phyloP scores from a whole-genome alignment of 2,797 vertebrate genomes.

The Protosalanx chinensis region DNA sequence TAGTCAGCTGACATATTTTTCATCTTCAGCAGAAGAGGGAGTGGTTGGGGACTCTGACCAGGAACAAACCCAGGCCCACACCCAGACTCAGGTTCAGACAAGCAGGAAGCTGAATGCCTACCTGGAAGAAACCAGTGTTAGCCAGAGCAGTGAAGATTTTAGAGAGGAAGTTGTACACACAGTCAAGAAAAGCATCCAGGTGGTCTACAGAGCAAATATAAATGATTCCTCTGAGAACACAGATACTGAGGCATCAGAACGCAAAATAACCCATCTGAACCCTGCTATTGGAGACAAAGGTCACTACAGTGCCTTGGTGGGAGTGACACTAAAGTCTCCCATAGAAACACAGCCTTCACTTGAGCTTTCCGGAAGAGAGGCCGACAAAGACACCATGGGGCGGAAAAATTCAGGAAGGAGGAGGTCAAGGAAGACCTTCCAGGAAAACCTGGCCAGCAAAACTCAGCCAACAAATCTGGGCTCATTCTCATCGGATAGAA shows the following conservation, averaged over 20 bases:
- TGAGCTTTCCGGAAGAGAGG: conserved; percentile 28
- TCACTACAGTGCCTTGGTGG: conserved; percentile 40
- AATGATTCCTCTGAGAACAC: conserved; percentile 22
- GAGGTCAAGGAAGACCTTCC: conserved; percentile 51
- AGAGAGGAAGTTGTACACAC: conserved; percentile 50
- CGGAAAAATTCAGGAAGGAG: conserved; percentile 62
- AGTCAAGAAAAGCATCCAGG: conserved; percentile 49
- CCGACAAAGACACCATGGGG: conserved; percentile 58
- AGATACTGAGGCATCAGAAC: conserved; percentile 27
- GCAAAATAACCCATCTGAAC: conserved; percentile 32
- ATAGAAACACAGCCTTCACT: conserved; percentile 28
- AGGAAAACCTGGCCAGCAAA: conserved; percentile 37
- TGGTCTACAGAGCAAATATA: conserved; percentile 40
- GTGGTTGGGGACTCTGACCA: conserved; percentile 48
- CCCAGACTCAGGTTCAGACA: conserved; percentile 38
- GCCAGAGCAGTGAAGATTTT: conserved; percentile 9
- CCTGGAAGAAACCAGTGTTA: conserved; percentile 70
- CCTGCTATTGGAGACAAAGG: conserved; percentile 21
- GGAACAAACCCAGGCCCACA: conserved; percentile 29
- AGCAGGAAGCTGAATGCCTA: conserved; percentile 62
- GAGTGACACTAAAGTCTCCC: conserved; percentile 48
- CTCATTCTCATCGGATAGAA: conserved; percentile 33
- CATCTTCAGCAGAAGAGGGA: conserved; percentile 47
- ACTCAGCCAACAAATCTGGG: conserved; percentile 27
- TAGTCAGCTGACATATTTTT: conserved; percentile 62